Base-by-base conservation (phyloP, 2,888 invertebrate genomes). In the Eilema caniola region DNA sequence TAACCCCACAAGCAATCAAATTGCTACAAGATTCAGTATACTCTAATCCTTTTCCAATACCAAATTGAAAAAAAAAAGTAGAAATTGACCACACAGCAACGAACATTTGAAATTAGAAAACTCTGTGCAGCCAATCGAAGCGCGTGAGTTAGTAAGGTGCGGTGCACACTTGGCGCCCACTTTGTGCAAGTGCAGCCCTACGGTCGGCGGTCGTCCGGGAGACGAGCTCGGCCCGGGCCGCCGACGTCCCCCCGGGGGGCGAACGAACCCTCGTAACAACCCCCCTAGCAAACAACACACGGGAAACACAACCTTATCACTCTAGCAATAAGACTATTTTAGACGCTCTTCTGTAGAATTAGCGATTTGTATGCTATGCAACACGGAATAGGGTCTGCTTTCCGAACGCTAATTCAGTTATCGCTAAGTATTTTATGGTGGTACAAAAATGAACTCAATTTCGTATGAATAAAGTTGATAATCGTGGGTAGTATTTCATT, bases 321-420 rank as follows among this genome's bases (percentile, higher is more conserved):
- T 57, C 31, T 66, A 16, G 4, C 2, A 1, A 60, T 28, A 67
- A 47, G 12, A 62, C 73, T 80, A 86, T 73, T 78, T 79, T 28
- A 62, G 41, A 28, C 62, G n/a, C 31, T 69, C 69, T 70, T 76
- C 78, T 85, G 84, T 83, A 86, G 90, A 90, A 92, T 90, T 89
- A 90, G 91, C 89, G 90, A 91, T 93, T 90, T 91, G 90, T 92
- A 91, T 91, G 91, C 90, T 92, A 91, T 90, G 90, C 88, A 89
- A 89, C 88, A 88, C 85, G 88, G 86, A 92, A 93, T 93, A 93
- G 89, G 90, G 92, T 92, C 89, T 89, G 92, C 91, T 92, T 93
- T 93, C 86, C 89, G 87, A 92, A 90, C 90, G 88, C 89, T 93
- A 92, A 93, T 93, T 93, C 90, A 86, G 89, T 93, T 92, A 92